phyloP scores from a whole-genome alignment of 2,113 vertebrate genomes.

The Tachycineta bicolor region DNA sequence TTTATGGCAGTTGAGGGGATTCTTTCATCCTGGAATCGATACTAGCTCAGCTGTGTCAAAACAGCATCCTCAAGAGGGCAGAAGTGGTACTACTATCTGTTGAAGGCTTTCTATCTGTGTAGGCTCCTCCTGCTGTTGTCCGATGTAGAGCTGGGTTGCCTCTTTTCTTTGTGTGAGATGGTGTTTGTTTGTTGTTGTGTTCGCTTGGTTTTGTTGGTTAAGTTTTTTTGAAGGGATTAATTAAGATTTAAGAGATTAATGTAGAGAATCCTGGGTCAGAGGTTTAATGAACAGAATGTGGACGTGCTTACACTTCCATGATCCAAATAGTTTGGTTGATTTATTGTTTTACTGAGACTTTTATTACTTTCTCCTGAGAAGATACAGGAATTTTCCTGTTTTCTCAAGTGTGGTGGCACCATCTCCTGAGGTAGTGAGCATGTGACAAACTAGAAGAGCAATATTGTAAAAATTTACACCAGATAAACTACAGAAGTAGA shows the following conservation, averaged over 20 bases:
- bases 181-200: no score
- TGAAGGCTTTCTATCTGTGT: background rate
- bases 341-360: background rate
- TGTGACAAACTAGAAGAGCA: background rate
- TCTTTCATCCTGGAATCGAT: background rate
- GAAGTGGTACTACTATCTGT: rapidly evolving
- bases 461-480: background rate
- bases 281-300: rapidly evolving
- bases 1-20: background rate
- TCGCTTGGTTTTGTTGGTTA: background rate
- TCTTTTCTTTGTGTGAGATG: background rate
- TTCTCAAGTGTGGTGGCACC: background rate
- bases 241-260: background rate
- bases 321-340: background rate
- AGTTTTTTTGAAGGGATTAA: background rate
- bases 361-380: background rate
- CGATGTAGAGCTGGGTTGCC: background rate
- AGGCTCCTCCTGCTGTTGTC: background rate
- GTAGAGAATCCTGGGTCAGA: background rate
- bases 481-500: background rate
- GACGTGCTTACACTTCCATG: rapidly evolving
- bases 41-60: background rate
- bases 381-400: background rate
- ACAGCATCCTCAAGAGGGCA: background rate
- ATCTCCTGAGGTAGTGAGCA: background rate